A percentile compares a stretch with the other conserved stretches of the same genome.
Conservation (phyloP, 1,140 invertebrate species). For the Drosophila bocki region DNA sequence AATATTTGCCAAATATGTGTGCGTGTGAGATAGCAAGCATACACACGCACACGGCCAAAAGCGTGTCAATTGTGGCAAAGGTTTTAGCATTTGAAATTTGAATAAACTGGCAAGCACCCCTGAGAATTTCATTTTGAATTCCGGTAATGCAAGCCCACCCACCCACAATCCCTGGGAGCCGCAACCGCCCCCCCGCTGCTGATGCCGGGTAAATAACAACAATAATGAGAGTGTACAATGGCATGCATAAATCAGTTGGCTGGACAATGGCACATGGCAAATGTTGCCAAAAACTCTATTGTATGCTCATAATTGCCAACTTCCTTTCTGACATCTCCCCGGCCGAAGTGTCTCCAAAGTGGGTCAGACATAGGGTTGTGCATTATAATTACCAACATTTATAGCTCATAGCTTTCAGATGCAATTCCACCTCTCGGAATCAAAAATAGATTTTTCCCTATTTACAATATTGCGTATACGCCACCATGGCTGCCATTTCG, state of each 20-base stretch:
- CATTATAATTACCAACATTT: constrained; percentile 55
- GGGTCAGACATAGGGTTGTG: constrained; percentile 41
- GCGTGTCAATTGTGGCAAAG: constrained; percentile 54
- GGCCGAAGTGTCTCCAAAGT: neutral
- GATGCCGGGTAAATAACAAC: constrained; percentile 28
- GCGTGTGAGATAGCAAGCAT: constrained; percentile 12
- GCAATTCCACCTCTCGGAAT: constrained; percentile 26
- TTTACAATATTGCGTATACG: constrained; percentile 60
- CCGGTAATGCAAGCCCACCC: constrained; percentile 14
- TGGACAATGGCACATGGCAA: constrained; percentile 49
- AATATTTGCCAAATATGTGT: constrained; percentile 38
- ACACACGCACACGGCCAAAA: constrained; percentile 15
- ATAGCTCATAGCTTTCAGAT: constrained; percentile 28
- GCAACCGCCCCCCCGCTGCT: neutral
- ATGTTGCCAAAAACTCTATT: constrained; percentile 50
- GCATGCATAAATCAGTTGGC: constrained; percentile 51
- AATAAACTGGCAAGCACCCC: constrained; percentile 39
- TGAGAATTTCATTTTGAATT: constrained; percentile 47
- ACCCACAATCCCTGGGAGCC: neutral
- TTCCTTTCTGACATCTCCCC: constrained; percentile 39
- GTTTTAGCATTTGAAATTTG: constrained; percentile 51
- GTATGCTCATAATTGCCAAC: constrained; percentile 49
- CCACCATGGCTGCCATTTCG: constrained; percentile 43
- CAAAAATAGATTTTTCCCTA: constrained; percentile 32
- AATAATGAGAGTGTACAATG: constrained; percentile 52